Evolutionary conservation across 2,888 invertebrate genomes (phyloP).

Genomic region (Drosophila yooni): DNA sequence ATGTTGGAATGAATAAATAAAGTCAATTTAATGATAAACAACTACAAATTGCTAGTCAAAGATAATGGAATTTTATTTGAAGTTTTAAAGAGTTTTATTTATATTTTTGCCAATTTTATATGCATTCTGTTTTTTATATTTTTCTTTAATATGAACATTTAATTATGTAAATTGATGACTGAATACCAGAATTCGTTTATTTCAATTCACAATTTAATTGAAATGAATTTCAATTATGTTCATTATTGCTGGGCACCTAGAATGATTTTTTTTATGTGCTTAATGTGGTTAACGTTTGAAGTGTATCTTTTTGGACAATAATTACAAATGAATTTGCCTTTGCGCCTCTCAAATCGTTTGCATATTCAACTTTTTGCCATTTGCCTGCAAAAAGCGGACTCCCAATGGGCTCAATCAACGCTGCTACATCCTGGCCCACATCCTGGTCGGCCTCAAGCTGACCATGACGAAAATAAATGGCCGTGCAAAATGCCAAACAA

Average conservation of each 20-base stretch:
- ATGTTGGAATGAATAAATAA: not conserved
- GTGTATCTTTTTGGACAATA: constrained; percentile 1
- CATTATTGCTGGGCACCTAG: not conserved
- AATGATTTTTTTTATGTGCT: not conserved
- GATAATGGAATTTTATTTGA: not conserved
- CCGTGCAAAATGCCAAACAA: constrained; percentile 72
- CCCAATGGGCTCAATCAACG: constrained; percentile 54
- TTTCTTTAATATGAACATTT: not conserved
- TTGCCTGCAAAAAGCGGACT: constrained; percentile 9
- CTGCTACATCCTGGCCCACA: constrained; percentile 18
- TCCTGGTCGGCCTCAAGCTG: constrained; percentile 56
- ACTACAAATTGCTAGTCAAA: not conserved
- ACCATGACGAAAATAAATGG: constrained; percentile 73
- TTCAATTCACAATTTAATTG: not conserved
- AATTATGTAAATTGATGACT: not conserved
- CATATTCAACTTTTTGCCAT: constrained; percentile 2
- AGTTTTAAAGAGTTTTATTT: not conserved
- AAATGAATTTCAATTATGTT: not conserved
- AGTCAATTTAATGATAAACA: not conserved
- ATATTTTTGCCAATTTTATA: not conserved
- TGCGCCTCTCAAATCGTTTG: not conserved
- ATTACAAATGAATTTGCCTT: constrained; percentile 7
- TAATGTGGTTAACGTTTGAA: not conserved
- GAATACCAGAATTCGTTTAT: not conserved
- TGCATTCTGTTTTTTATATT: not conserved